Conservation (phyloP, 2,797 vertebrate genomes). For the Micrastur ruficollis region DNA sequence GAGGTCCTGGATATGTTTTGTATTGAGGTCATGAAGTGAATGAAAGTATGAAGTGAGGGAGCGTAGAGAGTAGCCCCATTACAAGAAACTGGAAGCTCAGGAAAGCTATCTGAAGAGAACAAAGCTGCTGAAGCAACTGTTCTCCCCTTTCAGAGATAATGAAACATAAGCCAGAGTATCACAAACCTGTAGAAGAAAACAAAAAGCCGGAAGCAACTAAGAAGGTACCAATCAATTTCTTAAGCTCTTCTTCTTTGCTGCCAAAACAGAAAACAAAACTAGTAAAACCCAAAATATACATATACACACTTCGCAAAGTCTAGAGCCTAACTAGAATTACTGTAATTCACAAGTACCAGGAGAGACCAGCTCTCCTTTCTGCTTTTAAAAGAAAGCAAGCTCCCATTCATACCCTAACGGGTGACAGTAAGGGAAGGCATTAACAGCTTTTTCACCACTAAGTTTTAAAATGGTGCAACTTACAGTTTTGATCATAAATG, state of each 20-base stretch:
- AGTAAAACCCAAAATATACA: neutral
- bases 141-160: neutral
- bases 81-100: neutral
- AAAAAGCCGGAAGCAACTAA: neutral
- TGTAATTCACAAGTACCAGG: neutral
- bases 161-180: neutral
- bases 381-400: neutral
- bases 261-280: neutral
- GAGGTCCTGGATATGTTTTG: neutral
- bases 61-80: neutral
- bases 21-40: neutral
- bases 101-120: neutral
- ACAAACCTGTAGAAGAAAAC: neutral
- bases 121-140: neutral
- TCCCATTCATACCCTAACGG: neutral
- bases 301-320: neutral
- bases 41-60: neutral
- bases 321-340: neutral
- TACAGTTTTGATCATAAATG: neutral
- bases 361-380: neutral
- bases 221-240: neutral
- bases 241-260: neutral
- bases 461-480: neutral
- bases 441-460: neutral
- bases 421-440: neutral